phyloP scores from a whole-genome alignment of 2,113 vertebrate species.

The Nansenia antarctica region DNA sequence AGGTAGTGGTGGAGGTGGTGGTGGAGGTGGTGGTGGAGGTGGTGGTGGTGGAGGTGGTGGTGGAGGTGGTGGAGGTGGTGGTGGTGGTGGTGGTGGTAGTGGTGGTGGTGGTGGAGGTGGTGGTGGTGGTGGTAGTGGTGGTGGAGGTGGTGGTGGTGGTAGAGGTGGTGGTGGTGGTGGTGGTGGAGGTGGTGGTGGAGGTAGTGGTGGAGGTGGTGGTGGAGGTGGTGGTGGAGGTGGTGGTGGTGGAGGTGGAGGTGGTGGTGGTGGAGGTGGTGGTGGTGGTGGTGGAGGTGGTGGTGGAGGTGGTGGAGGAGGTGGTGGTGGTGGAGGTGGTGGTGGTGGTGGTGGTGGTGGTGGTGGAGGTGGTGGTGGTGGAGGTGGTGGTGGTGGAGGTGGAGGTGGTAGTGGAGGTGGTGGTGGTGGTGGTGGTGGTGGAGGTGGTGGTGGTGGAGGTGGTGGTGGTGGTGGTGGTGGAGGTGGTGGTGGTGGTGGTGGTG shows the following conservation, averaged over 20 bases:
- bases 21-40: background rate
- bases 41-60: conserved; percentile 17
- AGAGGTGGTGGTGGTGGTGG: background rate
- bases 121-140: no score
- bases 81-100: background rate
- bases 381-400: background rate
- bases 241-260: background rate
- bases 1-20: background rate
- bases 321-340: background rate
- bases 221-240: background rate
- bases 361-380: background rate
- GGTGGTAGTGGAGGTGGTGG: background rate
- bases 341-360: conserved; percentile 5
- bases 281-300: conserved; percentile 11
- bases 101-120: conserved; percentile 23
- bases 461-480: background rate
- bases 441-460: background rate
- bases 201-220: no score
- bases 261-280: background rate
- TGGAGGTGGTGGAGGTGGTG: background rate
- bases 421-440: no score
- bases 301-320: background rate
- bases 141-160: background rate
- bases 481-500: background rate
- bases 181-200: conserved; percentile 11